A percentile compares a stretch with the other conserved stretches of the same genome.
Evolutionary conservation across 2,888 invertebrate species (phyloP).

Genomic region (Ferrisia virgata): DNA sequence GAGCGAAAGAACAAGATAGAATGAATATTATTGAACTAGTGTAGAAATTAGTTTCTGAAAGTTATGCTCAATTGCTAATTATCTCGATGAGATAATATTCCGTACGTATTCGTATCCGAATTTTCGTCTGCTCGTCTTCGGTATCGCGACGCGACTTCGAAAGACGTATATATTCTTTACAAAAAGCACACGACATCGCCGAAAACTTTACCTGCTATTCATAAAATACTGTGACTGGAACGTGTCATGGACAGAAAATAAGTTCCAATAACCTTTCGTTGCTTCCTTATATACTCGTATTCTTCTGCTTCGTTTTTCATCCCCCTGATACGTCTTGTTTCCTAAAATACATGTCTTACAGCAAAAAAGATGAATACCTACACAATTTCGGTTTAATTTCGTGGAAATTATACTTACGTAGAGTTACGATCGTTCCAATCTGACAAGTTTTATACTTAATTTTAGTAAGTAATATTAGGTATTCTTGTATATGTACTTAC

Average conservation of each 20-base stretch:
- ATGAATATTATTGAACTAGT: background rate
- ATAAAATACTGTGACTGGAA: constrained; percentile 12
- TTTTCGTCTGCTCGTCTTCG: background rate
- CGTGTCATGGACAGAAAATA: constrained; percentile 18
- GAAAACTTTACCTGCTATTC: constrained; percentile 12
- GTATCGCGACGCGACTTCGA: too few relatives aligned
- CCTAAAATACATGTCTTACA: too few relatives aligned
- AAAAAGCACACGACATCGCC: background rate
- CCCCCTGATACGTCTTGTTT: too few relatives aligned
- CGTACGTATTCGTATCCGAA: background rate
- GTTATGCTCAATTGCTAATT: constrained; percentile 25
- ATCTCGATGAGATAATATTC: constrained; percentile 28
- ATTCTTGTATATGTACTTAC: background rate
- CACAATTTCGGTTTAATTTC: background rate
- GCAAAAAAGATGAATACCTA: background rate
- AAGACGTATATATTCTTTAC: background rate
- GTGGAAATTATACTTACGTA: constrained; percentile 19
- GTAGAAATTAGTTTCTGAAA: constrained; percentile 9
- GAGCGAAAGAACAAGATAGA: background rate
- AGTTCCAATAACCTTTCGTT: background rate
- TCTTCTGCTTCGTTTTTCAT: too few relatives aligned
- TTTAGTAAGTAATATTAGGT: too few relatives aligned
- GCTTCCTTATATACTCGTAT: too few relatives aligned
- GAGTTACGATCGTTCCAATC: background rate
- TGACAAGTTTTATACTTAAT: background rate